A percentile compares a stretch with the other conserved stretches of the same genome.
These are phyloP conservation scores for Pocillopora meandrina DNA, from an alignment of 92 coral and sea anemone species.

Conservation along the genomic window DNA sequence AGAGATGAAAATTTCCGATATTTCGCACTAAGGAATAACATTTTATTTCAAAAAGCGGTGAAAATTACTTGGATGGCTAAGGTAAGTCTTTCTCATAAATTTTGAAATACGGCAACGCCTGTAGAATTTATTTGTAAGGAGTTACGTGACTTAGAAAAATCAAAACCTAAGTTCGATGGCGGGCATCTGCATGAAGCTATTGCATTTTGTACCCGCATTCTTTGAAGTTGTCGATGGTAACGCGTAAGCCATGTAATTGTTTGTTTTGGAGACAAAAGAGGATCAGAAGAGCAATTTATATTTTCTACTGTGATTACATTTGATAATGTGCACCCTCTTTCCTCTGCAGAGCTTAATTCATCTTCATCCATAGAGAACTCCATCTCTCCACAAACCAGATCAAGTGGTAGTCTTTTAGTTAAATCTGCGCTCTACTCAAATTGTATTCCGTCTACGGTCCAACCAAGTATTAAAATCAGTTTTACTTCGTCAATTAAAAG, in stretches of 20 bases:
- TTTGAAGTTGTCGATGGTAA: not conserved
- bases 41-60: too few species aligned
- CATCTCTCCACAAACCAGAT: not conserved
- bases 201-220: not conserved
- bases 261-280: constrained; percentile 10
- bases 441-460: not conserved
- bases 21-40: too few species aligned
- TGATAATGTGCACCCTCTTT: not conserved
- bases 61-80: too few species aligned
- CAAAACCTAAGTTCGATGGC: not conserved
- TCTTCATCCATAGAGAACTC: not conserved
- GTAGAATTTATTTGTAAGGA: too few species aligned
- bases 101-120: too few species aligned
- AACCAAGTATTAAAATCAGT: not conserved
- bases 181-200: not conserved
- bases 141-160: too few species aligned
- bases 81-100: too few species aligned
- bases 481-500: not conserved
- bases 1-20: too few species aligned
- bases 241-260: constrained; percentile 4
- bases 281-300: not conserved
- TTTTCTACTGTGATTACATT: not conserved
- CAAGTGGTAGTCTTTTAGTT: too few species aligned
- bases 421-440: not conserved
- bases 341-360: not conserved